Evolutionary conservation across 2,113 vertebrate species (phyloP), one percentile per base, ranked within the genome.

Genomic region (Colius striatus): DNA sequence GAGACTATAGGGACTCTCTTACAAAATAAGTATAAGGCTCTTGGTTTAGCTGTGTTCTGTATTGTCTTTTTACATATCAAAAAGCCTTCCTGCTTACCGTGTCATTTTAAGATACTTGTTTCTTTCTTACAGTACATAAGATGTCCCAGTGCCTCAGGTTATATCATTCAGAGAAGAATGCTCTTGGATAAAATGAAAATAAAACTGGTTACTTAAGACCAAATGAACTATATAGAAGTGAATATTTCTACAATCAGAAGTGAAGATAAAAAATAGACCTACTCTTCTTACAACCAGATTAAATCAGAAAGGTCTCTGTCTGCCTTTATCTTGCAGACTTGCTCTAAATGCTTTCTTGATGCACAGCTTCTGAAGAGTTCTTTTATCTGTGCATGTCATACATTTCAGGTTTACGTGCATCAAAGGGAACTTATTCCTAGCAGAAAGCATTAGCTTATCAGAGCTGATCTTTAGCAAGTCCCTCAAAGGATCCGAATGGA

Each of bases 321-420:
- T 92, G 41, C 47, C 68, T 80, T 93, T 93, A 50, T 80, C 67
- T 88, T 90, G 20, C 75, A 77, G 47, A 51, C 67, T 88, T 87
- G 16, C 57, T 92, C 17, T 73, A 85, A 91, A 65, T 77, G 15
- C 75, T 86, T 90, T 90, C 34, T 34, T 74, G 63, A 77, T 86
- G 67, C 75, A 62, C 29, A 66, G 36, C 60, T 90, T 90, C 72
- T 83, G 43, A 83, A 67, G 47, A 88, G 60, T 90, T 93, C 22
- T 90, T 95, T 92, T 88, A 70, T 93, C 85, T 90, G 34, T 88
- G 43, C 43, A 6, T 73, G 75, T 85, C 62, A 92, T 92, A 66
- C 68, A 43, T 86, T 95, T 90, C 75, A 84, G 67, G 60, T 95
- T 93, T 94, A 34, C 16, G 9, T 74, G 26, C 79, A 83, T 95